Base-by-base conservation (phyloP, 2,113 vertebrate species). In the Melanocharis versteri region DNA sequence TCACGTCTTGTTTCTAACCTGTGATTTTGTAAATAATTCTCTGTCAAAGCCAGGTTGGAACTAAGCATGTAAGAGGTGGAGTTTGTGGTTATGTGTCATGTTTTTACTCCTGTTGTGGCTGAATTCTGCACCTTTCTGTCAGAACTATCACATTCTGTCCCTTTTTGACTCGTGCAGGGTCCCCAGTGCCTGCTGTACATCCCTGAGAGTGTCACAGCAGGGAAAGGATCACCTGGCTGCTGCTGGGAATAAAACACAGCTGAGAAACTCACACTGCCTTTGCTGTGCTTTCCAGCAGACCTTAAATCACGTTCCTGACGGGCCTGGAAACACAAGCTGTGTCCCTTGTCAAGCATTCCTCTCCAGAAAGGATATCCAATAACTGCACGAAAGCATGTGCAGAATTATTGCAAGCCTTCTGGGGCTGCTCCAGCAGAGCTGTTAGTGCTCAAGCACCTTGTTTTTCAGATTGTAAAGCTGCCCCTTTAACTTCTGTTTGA, bases 261-360 rank as follows among this genome's bases (percentile, higher is more conserved):
- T 96, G 81, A 89, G 94, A 91, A 70, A 53, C 58, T 72, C 42
- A 12, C 83, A 21, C 40, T 91, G 70, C 66, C 83, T 97, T 70
- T 93, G 85, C 94, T 24, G 11, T 76, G 84, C 56, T 84, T 96
- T 72, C 83, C 60, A 87, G 86, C 93, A 97, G 92, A 69, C 66
- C 71, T 91, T 90, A 85, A 80, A 97, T 97, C 96, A 97, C 39
- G 94, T 76, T 95, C 90, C 95, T 97, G 87, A 64, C 83, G 89
- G 68, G 53, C 76, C 12, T 44, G 86, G 57, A 90, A 93, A 70
- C 81, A 95, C 85, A 64, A 88, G 83, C 73, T 91, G 13, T 82
- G 91, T 97, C 94, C 92, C 94, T 95, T 94, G 94, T 94, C 96
- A 96, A 93, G 94, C 81, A 84, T 91, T 96, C 60, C 71, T 97